Evolutionary conservation across 1,140 invertebrate genomes (phyloP).

Genomic region (Semibalanus balanoides): DNA sequence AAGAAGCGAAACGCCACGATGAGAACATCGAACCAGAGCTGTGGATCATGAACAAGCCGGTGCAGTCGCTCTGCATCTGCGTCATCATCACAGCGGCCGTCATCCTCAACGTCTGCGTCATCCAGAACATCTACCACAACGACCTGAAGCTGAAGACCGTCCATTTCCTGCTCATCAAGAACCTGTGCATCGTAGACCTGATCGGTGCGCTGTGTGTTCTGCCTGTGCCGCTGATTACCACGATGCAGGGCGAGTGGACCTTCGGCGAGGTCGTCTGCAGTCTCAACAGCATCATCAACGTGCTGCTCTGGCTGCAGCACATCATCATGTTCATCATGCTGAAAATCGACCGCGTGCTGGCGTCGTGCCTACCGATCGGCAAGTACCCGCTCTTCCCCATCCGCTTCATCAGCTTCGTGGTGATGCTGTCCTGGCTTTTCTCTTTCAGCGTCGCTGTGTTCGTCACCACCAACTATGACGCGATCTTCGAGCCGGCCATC

Average conservation of each 20-base stretch:
- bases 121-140: conserved; percentile 24
- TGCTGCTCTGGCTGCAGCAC: conserved; percentile 27
- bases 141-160: conserved; percentile 26
- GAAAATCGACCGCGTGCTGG: conserved; percentile 25
- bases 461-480: conserved; percentile 21
- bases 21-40: not conserved
- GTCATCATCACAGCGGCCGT: conserved; percentile 23
- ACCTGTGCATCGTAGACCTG: conserved; percentile 26
- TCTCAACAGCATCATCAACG: conserved; percentile 24
- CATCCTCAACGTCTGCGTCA: conserved; percentile 23
- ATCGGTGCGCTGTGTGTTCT: conserved; percentile 25
- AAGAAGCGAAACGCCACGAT: not conserved
- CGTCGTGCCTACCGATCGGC: conserved; percentile 26
- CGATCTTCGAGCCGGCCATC: conserved; percentile 25
- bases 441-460: conserved; percentile 21
- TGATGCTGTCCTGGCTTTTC: conserved; percentile 23
- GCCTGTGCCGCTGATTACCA: conserved; percentile 24
- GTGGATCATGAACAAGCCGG: conserved; percentile 10
- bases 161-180: conserved; percentile 27
- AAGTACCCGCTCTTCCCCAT: conserved; percentile 16
- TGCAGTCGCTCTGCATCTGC: conserved; percentile 8
- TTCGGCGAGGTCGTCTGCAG: conserved; percentile 22
- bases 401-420: conserved; percentile 11
- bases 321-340: conserved; percentile 23
- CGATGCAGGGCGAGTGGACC: conserved; percentile 23